Evolutionary conservation across 2,888 invertebrate species (phyloP).

Genomic region (Halictus quadricinctus): DNA sequence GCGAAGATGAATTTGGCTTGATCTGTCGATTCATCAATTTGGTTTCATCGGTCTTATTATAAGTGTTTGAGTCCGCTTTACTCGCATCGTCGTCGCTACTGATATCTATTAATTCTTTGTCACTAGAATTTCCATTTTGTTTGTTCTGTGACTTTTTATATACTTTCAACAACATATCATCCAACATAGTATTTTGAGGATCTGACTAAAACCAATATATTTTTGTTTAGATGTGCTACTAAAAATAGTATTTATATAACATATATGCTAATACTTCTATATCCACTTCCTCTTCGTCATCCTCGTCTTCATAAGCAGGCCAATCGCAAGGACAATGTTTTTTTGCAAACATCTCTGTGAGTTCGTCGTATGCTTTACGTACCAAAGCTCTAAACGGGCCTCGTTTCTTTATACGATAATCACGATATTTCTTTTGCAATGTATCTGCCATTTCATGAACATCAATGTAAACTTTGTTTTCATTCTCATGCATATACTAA

Average conservation of each 20-base stretch:
- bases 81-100: slow-evolving; percentile 87
- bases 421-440: slow-evolving; percentile 89
- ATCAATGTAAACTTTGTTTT: slow-evolving; percentile 91
- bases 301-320: slow-evolving; percentile 83
- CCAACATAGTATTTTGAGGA: slow-evolving; percentile 76
- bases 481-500: slow-evolving; percentile 91
- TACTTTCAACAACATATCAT: slow-evolving; percentile 82
- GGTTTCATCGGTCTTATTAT: slow-evolving; percentile 40
- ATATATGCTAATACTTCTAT: slow-evolving; percentile 73
- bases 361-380: slow-evolving; percentile 87
- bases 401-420: slow-evolving; percentile 92
- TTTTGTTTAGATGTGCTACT: slow-evolving; percentile 36
- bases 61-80: slow-evolving; percentile 54
- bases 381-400: slow-evolving; percentile 91
- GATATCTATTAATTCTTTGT: slow-evolving; percentile 90
- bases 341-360: slow-evolving; percentile 81
- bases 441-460: slow-evolving; percentile 92
- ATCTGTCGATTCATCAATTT: slow-evolving; percentile 33
- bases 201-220: slow-evolving; percentile 70
- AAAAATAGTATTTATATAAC: neutral
- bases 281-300: slow-evolving; percentile 80
- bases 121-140: slow-evolving; percentile 83
- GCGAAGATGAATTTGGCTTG: slow-evolving; percentile 29
- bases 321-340: slow-evolving; percentile 82
- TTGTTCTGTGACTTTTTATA: slow-evolving; percentile 81